Evolutionary conservation across 2,888 invertebrate species (phyloP), one percentile per base, ranked within the genome.

Genomic region (Eristalis tenax): DNA sequence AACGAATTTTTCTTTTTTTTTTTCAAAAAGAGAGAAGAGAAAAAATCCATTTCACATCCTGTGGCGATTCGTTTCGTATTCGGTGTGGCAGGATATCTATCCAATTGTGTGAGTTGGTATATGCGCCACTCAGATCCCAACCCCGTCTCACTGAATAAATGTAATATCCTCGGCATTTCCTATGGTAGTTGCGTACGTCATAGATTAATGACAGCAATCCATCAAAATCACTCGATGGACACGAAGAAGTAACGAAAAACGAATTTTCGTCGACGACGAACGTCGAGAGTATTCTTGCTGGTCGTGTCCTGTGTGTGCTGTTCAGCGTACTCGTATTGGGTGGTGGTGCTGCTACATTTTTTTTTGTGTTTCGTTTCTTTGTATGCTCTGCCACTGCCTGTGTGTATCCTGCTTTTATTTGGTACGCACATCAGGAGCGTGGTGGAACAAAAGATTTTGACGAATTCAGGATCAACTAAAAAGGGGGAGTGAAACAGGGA

Each of bases 191-290:
- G 92, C 92, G 92, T 92, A 92, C 93, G 93, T 93, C 93, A 93
- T 93, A 93, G 93, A 93, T 93, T 93, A 93, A 93, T 93, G 93
- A 91, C 91, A 90, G 90, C 91, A 91, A 92, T 92, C 90, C 92
- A 92, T 92, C 92, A 92, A 92, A 91, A 92, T 92, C 92, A 92
- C 91, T 92, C 92, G 93, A 93, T 93, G 93, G 92, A 93, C 92
- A 93, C 92, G 91, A 92, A 91, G 92, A 92, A 90, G 85, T 80
- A 83, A 83, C 89, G 89, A 89, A 88, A 89, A 89, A 89, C 88
- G 89, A 90, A 89, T 79, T 75, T 89, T 87, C 84, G 83, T 75
- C 75, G 74, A 75, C 70, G 83, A 71, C 73, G 23, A 11, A 43
- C 69, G 4, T 3, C 18, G 18, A 18, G 50, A 18, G 18, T 83